These are phyloP conservation scores for Tinamus major DNA, from an alignment of 2,797 vertebrate genomes.

Conservation along the genomic window DNA sequence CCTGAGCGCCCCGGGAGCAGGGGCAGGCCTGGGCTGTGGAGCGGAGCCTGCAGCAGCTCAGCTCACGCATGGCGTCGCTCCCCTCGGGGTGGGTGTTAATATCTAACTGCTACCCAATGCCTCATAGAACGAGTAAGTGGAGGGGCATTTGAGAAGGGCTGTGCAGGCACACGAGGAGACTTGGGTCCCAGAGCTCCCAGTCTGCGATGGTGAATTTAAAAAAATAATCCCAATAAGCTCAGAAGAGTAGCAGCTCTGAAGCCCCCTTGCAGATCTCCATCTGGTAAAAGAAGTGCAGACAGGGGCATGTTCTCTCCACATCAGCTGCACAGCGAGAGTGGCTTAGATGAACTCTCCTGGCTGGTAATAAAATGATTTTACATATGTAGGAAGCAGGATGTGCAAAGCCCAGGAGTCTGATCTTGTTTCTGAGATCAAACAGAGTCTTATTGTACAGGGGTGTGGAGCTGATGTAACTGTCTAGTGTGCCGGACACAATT, in stretches of 20 bases:
- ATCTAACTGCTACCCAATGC: not conserved
- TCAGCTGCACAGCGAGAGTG: slow-evolving; percentile 69
- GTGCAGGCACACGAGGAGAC: not conserved
- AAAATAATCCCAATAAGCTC: not conserved
- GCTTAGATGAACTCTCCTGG: slow-evolving; percentile 79
- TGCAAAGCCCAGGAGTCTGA: slow-evolving; percentile 84
- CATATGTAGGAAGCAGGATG: slow-evolving; percentile 85
- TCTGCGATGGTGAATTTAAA: not conserved
- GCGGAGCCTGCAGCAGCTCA: not conserved
- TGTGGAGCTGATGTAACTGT: slow-evolving; percentile 84
- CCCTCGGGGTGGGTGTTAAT: not conserved
- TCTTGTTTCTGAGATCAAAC: slow-evolving; percentile 85
- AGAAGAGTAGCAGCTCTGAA: slow-evolving; percentile 14
- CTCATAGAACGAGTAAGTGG: not conserved
- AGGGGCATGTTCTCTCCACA: slow-evolving; percentile 67
- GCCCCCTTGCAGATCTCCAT: slow-evolving; percentile 59
- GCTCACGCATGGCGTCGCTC: not conserved
- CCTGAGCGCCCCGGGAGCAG: not conserved
- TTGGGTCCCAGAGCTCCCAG: not conserved
- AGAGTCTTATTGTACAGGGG: slow-evolving; percentile 84
- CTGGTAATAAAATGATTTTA: slow-evolving; percentile 83
- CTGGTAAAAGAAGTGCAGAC: slow-evolving; percentile 70
- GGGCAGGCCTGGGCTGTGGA: accelerated
- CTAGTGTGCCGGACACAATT: slow-evolving; percentile 82
- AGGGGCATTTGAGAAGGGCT: not conserved